phyloP scores from a whole-genome alignment of 2,888 invertebrate genomes.

The Dasypolia templi region DNA sequence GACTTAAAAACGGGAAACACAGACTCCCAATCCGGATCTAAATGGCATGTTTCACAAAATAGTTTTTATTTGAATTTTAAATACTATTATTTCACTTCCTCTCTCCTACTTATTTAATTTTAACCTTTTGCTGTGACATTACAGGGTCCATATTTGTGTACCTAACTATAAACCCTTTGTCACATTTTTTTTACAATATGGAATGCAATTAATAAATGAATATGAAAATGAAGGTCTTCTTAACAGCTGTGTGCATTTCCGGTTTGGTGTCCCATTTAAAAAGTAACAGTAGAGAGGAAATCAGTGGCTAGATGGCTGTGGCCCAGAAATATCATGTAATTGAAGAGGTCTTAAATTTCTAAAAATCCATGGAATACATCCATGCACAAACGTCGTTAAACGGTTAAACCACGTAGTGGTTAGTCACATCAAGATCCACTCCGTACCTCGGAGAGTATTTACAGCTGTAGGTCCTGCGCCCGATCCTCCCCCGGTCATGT shows the following conservation, averaged over 20 bases:
- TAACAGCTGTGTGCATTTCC: neutral
- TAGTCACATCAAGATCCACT: neutral
- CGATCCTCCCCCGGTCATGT: neutral
- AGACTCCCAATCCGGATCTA: neutral
- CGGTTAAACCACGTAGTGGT: neutral
- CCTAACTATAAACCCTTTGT: too few species aligned
- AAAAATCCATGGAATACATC: neutral
- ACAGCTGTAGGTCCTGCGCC: neutral
- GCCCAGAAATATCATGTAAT: neutral
- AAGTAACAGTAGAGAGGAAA: neutral
- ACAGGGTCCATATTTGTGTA: too few species aligned
- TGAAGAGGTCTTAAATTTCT: neutral
- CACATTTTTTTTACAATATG: too few species aligned
- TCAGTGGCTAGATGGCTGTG: neutral
- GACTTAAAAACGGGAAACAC: neutral
- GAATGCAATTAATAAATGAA: too few species aligned
- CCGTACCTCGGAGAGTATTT: neutral
- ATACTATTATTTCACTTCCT: too few species aligned
- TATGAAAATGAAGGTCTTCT: neutral
- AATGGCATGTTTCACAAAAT: too few species aligned
- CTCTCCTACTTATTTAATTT: too few species aligned
- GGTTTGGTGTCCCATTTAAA: neutral
- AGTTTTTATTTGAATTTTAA: too few species aligned
- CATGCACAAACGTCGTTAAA: neutral
- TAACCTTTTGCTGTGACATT: too few species aligned